Evolutionary conservation across 92 coral and sea anemone species (phyloP).

Genomic region (Actinernus sp.): DNA sequence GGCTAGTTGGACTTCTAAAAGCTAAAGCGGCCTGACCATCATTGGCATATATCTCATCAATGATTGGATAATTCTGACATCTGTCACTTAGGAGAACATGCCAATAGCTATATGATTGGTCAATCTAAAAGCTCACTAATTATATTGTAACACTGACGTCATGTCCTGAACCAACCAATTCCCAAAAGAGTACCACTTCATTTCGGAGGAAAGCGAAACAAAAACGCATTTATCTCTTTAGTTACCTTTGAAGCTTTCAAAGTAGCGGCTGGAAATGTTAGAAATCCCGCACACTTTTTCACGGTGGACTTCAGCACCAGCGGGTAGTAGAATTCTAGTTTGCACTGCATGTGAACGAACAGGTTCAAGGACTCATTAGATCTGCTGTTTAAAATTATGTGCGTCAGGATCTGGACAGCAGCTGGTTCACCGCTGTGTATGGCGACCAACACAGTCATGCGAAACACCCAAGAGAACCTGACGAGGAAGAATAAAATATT

Average conservation of each 20-base stretch:
- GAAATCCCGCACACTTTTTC: conserved; percentile 44
- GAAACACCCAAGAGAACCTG: conserved; percentile 69
- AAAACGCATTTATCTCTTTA: background rate
- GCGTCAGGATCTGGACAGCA: conserved; percentile 60
- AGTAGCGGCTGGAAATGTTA: conserved; percentile 60
- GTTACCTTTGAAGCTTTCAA: conserved; percentile 24
- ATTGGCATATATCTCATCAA: no score
- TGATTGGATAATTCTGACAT: no score
- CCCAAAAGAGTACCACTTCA: background rate
- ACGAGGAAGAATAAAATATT: no score
- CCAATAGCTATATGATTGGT: no score
- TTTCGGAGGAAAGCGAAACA: background rate
- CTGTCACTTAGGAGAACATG: no score
- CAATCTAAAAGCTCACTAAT: no score
- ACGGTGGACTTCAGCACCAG: conserved; percentile 52
- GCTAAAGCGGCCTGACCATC: no score
- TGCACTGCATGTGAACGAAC: conserved; percentile 70
- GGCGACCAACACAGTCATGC: conserved; percentile 64
- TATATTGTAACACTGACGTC: no score
- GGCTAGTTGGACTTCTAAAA: no score
- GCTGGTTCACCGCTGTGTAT: conserved; percentile 68
- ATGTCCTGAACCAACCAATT: background rate
- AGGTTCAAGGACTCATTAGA: conserved; percentile 49
- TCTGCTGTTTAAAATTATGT: conserved; percentile 44
- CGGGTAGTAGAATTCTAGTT: conserved; percentile 68